Base-by-base conservation (phyloP, 2,113 vertebrate species). In the Pelecanus crispus region DNA sequence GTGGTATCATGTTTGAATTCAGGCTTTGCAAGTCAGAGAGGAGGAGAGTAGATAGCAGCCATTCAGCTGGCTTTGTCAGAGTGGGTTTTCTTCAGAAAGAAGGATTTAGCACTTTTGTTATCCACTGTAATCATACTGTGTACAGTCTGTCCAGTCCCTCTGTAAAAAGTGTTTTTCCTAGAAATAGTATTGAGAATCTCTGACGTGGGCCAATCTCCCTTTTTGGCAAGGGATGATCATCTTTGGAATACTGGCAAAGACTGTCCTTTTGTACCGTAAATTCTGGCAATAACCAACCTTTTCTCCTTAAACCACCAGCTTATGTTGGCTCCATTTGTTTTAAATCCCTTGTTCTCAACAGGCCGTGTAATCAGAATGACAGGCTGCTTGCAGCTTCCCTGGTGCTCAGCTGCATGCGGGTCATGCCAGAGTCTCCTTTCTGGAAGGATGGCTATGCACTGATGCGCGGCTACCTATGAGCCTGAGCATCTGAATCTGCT, bases 251-350 rank as follows among this genome's bases (percentile, higher is more conserved):
- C 21, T 91, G 81, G 65, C 81, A 94, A 66, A 38, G 8, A 8
- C 36, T 36, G 8, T 59, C 52, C 18, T 78, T 93, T 90, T 72
- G 82, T 95, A 88, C 66, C 21, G 6, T 62, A 93, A 94, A 73
- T 88, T 90, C 83, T 97, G 94, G 87, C 62, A 86, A 75, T 73
- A 79, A 45, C 47, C 58, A 92, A 86, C 52, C 28, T 88, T 96
- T 87, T 86, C 44, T 92, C 20, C 88, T 86, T 82, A 95, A 96
- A 95, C 53, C 40, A 67, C 49, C 52, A 81, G 84, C 49, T 85
- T 90, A 73, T 14, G 45, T 70, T 96, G 74, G 70, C 80, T 93
- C 71, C 50, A n/a, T 47, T 73, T 93, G 36, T 91, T 95, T 94
- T 65, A 89, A 90, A 88, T 53, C 36, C 34, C 85, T 62, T 83